phyloP scores from a whole-genome alignment of 1,140 invertebrate species.

The Matsumurasca onukii region DNA sequence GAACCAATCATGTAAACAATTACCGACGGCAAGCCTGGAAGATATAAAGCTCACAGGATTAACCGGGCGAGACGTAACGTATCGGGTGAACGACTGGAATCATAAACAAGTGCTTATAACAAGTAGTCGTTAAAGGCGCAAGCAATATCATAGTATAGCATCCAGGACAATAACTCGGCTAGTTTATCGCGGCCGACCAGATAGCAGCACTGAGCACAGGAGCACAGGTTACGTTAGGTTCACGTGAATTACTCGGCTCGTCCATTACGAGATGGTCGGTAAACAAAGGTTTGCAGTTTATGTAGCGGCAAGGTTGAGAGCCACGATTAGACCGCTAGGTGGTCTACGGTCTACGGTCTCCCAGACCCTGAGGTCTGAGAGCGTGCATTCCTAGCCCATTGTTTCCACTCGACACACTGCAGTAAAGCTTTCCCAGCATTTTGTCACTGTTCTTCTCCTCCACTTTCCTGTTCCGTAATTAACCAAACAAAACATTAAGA shows the following conservation, averaged over 20 bases:
- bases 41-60: too few relatives aligned
- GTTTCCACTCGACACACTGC: background rate
- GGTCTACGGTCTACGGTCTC: background rate
- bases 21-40: too few relatives aligned
- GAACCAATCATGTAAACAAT: too few relatives aligned
- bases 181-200: too few relatives aligned
- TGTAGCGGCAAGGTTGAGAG: background rate
- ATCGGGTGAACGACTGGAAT: too few relatives aligned
- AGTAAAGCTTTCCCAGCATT: slow-evolving; percentile 4
- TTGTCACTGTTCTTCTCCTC: background rate
- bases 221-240: background rate
- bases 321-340: too few relatives aligned
- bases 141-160: slow-evolving; percentile 9
- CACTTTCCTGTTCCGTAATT: background rate
- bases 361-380: too few relatives aligned
- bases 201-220: background rate
- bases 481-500: background rate
- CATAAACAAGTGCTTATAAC: slow-evolving; percentile 16
- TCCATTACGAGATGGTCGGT: background rate
- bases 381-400: background rate
- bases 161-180: background rate
- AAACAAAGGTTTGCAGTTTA: background rate
- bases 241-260: background rate
- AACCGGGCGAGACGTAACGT: background rate
- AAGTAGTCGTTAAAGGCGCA: slow-evolving; percentile 2